Conservation (phyloP, 2,888 invertebrate genomes). For the Camponotus fellah region DNA sequence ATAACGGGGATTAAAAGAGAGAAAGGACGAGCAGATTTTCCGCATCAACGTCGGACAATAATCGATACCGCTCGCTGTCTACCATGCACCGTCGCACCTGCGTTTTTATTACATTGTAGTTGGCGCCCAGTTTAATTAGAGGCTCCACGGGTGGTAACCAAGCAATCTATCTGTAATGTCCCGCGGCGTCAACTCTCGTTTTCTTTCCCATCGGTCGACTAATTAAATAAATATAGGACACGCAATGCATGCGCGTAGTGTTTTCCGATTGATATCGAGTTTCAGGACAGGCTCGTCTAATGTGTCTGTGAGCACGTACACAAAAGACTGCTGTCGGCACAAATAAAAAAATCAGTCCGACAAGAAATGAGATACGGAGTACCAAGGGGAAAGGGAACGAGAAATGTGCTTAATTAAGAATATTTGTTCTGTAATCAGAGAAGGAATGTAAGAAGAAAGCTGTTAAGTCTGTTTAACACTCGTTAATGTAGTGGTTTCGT, state of each 20-base stretch:
- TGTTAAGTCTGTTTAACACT: neutral
- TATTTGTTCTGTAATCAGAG: constrained; percentile 49
- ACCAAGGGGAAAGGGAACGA: neutral
- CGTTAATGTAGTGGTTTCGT: neutral
- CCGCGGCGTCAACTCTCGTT: constrained; percentile 62
- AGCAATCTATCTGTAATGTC: constrained; percentile 80
- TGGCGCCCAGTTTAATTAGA: constrained; percentile 80
- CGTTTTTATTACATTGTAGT: constrained; percentile 62
- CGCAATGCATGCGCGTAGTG: constrained; percentile 45
- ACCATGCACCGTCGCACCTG: constrained; percentile 49
- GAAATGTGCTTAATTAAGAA: constrained; percentile 48
- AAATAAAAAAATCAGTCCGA: constrained; percentile 41
- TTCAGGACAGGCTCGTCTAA: neutral
- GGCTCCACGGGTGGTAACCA: constrained; percentile 76
- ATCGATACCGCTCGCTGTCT: constrained; percentile 49
- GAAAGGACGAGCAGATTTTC: constrained; percentile 62
- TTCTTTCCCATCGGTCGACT: constrained; percentile 60
- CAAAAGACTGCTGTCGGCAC: neutral
- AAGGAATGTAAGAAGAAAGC: constrained; percentile 12
- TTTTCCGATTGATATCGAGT: constrained; percentile 34
- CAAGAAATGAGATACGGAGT: constrained; percentile 31
- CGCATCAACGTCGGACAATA: constrained; percentile 55
- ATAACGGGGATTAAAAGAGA: constrained; percentile 41
- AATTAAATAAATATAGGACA: constrained; percentile 74
- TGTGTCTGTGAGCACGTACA: neutral